Evolutionary conservation across 2,113 vertebrate genomes (phyloP).

Genomic region (Urocynchramus pylzowi): DNA sequence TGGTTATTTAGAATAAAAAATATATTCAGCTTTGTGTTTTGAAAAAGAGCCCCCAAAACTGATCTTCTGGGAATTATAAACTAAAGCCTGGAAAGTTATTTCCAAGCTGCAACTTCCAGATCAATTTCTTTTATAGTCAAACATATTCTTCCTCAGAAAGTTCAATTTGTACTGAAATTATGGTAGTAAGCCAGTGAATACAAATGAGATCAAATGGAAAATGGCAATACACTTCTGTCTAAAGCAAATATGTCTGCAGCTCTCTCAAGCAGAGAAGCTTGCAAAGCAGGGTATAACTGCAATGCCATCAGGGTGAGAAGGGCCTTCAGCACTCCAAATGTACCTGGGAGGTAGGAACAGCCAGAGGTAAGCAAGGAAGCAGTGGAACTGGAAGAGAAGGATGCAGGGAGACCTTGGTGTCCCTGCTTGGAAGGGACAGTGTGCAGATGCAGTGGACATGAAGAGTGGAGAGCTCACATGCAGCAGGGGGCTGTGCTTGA

Average conservation of each 20-base stretch:
- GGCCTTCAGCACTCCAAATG: neutral
- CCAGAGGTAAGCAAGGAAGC: neutral
- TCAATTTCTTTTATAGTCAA: neutral
- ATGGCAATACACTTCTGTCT: neutral
- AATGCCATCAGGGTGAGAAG: neutral
- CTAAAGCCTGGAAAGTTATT: neutral
- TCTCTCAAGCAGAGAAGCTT: neutral
- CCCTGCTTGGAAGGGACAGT: accelerated
- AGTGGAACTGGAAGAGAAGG: neutral
- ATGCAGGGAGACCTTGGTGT: neutral
- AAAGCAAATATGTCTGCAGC: neutral
- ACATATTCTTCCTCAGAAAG: neutral
- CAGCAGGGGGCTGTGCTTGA: neutral
- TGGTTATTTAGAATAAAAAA: neutral
- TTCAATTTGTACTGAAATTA: neutral
- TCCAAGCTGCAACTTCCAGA: neutral
- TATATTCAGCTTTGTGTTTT: neutral
- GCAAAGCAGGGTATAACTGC: neutral
- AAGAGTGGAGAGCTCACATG: neutral
- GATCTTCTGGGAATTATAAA: neutral
- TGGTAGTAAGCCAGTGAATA: neutral
- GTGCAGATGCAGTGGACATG: neutral
- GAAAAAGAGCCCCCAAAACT: neutral
- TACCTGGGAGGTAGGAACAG: neutral
- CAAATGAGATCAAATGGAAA: neutral